A percentile compares a stretch with the other conserved stretches of the same genome.
phyloP scores from a whole-genome alignment of 2,797 vertebrate species.

The Ptychadena robeensis region DNA sequence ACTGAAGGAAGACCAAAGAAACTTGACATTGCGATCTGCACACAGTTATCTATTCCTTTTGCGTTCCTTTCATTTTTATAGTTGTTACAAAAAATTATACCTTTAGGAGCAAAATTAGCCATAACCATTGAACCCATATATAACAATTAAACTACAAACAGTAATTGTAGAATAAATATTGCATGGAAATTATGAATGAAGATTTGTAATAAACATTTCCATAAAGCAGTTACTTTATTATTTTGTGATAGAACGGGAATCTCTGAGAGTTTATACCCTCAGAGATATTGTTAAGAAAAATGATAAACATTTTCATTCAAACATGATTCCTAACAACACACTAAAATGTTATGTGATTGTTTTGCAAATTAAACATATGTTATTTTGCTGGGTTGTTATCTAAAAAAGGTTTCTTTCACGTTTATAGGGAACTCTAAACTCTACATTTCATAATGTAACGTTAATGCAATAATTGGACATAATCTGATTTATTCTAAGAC shows the following conservation, averaged over 20 bases:
- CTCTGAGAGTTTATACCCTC: neutral
- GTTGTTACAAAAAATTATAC: neutral
- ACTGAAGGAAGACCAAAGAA: constrained; percentile 68
- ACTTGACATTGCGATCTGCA: neutral
- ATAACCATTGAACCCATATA: neutral
- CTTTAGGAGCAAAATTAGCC: neutral
- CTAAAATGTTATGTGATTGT: too few relatives aligned
- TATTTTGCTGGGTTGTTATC: neutral
- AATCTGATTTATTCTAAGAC: neutral
- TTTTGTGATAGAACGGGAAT: neutral
- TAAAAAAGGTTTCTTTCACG: neutral
- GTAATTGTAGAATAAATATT: too few relatives aligned
- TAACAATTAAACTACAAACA: neutral
- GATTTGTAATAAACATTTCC: too few relatives aligned
- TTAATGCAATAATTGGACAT: neutral
- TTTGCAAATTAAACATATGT: neutral
- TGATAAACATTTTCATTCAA: neutral
- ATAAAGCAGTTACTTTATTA: too few relatives aligned
- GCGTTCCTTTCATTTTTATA: neutral
- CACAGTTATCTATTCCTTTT: neutral
- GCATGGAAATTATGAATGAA: too few relatives aligned
- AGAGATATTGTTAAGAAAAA: neutral
- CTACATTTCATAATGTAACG: neutral
- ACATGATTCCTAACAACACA: neutral
- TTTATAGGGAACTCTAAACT: neutral